These are phyloP conservation scores for Danionella dracula DNA, from an alignment of 2,797 vertebrate species.

Conservation along the genomic window DNA sequence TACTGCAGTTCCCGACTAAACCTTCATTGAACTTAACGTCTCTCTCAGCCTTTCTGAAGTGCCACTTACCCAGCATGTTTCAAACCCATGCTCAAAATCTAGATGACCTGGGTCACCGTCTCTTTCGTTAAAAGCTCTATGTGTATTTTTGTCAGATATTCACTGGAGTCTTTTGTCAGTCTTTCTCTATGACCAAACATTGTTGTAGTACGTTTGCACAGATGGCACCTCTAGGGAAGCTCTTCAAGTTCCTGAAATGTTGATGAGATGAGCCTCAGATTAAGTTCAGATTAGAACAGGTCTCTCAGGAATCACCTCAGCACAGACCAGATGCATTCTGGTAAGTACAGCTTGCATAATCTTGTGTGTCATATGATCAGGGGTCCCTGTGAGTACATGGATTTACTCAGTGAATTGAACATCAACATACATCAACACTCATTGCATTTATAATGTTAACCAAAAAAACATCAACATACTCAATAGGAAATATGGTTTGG, in stretches of 20 bases:
- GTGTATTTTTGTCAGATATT: background rate
- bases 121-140: background rate
- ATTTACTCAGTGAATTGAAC: background rate
- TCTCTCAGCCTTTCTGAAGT: too few relatives aligned
- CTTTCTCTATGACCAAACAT: background rate
- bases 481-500: too few relatives aligned
- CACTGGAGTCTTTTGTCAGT: background rate
- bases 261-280: conserved; percentile 2
- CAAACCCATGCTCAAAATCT: too few relatives aligned
- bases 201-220: background rate
- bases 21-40: too few relatives aligned
- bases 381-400: background rate
- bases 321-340: background rate
- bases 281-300: background rate
- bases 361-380: background rate
- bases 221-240: background rate
- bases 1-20: too few relatives aligned
- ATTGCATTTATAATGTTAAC: too few relatives aligned
- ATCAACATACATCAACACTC: too few relatives aligned
- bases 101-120: too few relatives aligned
- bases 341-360: background rate
- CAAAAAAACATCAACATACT: too few relatives aligned
- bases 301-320: background rate
- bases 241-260: background rate
- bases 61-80: too few relatives aligned